phyloP scores from a whole-genome alignment of 2,888 invertebrate genomes.

The Morpho helenor region DNA sequence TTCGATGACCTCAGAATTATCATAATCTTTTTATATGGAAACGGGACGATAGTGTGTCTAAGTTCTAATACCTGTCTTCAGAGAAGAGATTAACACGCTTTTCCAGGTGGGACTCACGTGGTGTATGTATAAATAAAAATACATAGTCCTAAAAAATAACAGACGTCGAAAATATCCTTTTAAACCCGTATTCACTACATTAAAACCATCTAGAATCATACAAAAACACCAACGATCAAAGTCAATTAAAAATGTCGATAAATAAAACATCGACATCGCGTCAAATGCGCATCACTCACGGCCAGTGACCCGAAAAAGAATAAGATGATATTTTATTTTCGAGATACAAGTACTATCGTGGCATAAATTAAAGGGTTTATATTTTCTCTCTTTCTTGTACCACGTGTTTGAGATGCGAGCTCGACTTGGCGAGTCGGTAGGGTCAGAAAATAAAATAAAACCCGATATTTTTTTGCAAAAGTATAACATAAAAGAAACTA shows the following conservation, averaged over 20 bases:
- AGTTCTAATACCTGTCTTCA: no score
- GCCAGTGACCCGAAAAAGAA: constrained; percentile 72
- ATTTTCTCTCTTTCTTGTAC: constrained; percentile 69
- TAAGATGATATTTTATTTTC: constrained; percentile 73
- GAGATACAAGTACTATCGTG: constrained; percentile 75
- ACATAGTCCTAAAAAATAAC: no score
- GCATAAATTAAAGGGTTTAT: constrained; percentile 77
- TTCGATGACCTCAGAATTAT: no score
- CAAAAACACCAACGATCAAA: not conserved
- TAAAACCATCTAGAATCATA: no score
- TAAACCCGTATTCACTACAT: no score
- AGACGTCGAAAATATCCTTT: not conserved
- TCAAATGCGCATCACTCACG: constrained; percentile 56
- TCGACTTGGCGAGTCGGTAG: constrained; percentile 51
- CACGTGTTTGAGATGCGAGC: constrained; percentile 63
- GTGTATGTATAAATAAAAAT: no score
- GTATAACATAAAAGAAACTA: no score
- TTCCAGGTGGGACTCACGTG: no score
- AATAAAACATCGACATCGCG: constrained; percentile 43
- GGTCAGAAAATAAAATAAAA: constrained; percentile 39
- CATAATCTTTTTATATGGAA: no score
- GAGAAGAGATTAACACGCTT: no score
- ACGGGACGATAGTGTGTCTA: no score
- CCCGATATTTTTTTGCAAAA: no score
- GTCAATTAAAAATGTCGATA: constrained; percentile 5